Percentiles rank a stretch among this genome's conserved stretches.
Conservation (phyloP, 2,797 vertebrate species). For the Sarcoramphus papa region DNA sequence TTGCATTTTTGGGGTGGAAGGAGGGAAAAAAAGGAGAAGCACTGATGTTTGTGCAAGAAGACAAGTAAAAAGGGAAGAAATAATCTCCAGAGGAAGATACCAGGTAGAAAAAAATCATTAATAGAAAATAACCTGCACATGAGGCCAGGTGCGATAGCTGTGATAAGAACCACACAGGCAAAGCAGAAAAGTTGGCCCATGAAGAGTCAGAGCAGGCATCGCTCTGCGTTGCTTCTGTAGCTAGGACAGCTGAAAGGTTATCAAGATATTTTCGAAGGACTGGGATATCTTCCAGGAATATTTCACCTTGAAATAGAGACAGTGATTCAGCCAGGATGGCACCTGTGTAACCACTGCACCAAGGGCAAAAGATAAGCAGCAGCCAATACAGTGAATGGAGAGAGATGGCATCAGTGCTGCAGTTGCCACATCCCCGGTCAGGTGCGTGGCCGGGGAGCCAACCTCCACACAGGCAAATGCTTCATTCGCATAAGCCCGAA, state of each 20-base stretch:
- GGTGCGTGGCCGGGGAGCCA: background rate
- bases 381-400: background rate
- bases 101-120: background rate
- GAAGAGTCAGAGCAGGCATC: background rate
- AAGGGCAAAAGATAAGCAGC: background rate
- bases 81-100: background rate
- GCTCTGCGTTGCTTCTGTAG: background rate
- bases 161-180: background rate
- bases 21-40: background rate
- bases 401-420: background rate
- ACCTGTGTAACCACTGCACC: background rate
- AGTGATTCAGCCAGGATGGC: background rate
- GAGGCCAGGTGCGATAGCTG: background rate
- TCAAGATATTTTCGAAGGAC: background rate
- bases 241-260: background rate
- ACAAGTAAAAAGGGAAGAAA: background rate
- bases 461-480: rapidly evolving
- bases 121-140: background rate
- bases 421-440: rapidly evolving
- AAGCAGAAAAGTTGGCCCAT: background rate
- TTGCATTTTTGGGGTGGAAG: background rate
- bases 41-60: background rate
- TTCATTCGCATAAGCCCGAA: background rate
- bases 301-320: conserved; percentile 23
- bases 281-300: background rate